Conservation (phyloP, 2,113 vertebrate genomes). For the Coryphaenoides rupestris region DNA sequence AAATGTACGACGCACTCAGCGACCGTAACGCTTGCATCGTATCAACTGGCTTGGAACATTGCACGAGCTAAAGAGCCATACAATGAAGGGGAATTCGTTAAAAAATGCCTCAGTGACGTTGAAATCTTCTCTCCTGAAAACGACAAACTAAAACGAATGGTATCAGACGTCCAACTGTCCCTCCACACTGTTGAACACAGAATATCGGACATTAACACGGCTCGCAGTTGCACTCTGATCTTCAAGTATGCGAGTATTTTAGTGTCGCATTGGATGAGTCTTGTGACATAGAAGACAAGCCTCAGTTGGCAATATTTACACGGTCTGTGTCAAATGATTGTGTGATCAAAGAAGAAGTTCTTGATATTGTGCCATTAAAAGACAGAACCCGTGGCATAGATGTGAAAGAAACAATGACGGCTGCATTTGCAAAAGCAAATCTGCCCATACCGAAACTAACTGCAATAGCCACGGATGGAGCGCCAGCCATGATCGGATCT, state of each 20-base stretch:
- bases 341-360: background rate
- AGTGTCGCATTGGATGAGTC: too few species aligned
- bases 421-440: background rate
- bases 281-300: background rate
- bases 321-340: slow-evolving; percentile 10
- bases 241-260: background rate
- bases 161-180: background rate
- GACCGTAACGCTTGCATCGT: slow-evolving; percentile 20
- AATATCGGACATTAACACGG: background rate
- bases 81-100: slow-evolving; percentile 26
- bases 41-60: slow-evolving; percentile 37
- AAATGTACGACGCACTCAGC: slow-evolving; percentile 13
- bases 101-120: background rate
- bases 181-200: background rate
- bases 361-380: too few species aligned
- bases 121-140: background rate
- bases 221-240: background rate
- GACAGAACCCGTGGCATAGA: slow-evolving; percentile 22
- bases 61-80: slow-evolving; percentile 25
- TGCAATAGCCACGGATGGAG: too few species aligned
- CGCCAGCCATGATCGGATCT: too few species aligned
- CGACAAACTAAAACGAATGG: background rate
- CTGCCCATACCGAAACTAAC: too few species aligned
- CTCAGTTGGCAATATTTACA: slow-evolving; percentile 1
- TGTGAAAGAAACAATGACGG: slow-evolving; percentile 39